Base-by-base conservation (phyloP, 2,797 vertebrate genomes). In the Tokudaia muenninki region DNA sequence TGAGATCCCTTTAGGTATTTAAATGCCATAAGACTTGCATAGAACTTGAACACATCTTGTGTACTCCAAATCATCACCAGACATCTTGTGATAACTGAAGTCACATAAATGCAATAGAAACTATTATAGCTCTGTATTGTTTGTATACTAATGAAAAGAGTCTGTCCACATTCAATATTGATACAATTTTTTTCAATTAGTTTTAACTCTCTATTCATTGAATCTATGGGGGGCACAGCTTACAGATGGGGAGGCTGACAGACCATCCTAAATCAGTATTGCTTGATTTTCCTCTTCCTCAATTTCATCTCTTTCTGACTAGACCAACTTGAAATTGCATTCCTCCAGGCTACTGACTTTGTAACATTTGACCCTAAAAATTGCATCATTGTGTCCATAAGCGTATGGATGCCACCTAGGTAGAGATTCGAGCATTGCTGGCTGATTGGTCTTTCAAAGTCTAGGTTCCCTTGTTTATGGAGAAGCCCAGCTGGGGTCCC, bases 371-470 rank as follows among this genome's bases (percentile, higher is more conserved):
- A 55, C 59, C 72, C 41, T 75, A 31, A 74, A 87, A 88, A 72
- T 31, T 16, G 24, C 3, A 41, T 74, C 29, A 4, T 1, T 29
- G 44, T 70, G 12, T 55, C 91, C 81, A 52, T 59, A 75, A 14
- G 87, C 63, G 7, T 61, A n/a, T n/a, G 79, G 31, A 61, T 86
- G 61, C 50, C 65, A 31, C 75, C 34, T 8, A 37, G 72, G 61
- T 7, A 17, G 74, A 22, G 77, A 78, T n/a, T 91, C 61, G 93
- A 88, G 52, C 10, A 16, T 83, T 80, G 75, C 52, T 87, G 70
- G 19, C 4, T 19, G 1, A 59, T 70, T 93, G 90, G 26, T 90
- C 87, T 97, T 91, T 78, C 79, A 92, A 81, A 91, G 80, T 74
- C 50, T 6, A 44, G 61, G 63, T 57, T 26, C 44, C 70, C 70